Percentiles rank a stretch among this genome's conserved stretches.
phyloP scores from a whole-genome alignment of 2,113 vertebrate species.

The Canis aureus region DNA sequence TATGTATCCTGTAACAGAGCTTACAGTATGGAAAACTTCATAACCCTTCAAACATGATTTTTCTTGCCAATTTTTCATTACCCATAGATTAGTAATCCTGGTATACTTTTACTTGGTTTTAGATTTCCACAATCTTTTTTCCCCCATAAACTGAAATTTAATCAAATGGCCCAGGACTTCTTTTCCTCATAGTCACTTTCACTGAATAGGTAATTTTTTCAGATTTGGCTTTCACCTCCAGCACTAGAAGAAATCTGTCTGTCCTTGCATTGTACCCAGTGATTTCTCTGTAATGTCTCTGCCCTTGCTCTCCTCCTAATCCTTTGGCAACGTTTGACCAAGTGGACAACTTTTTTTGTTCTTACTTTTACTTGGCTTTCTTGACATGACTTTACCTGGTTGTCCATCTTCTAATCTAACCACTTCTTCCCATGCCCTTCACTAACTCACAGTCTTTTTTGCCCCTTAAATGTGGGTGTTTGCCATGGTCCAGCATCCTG shows the following conservation, averaged over 20 bases:
- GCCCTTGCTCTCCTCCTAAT: not conserved
- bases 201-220: slow-evolving; percentile 36
- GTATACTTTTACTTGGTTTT: slow-evolving; percentile 40
- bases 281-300: not conserved
- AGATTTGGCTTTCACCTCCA: not conserved
- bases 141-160: slow-evolving; percentile 23
- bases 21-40: slow-evolving; percentile 45
- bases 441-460: not conserved
- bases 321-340: not conserved
- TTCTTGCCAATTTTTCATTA: slow-evolving; percentile 39
- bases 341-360: not conserved
- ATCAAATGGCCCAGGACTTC: not conserved
- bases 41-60: not conserved
- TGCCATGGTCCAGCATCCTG: not conserved
- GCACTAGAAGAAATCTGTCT: not conserved
- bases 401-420: not conserved
- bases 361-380: slow-evolving; percentile 27
- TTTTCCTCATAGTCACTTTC: slow-evolving; percentile 2
- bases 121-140: slow-evolving; percentile 12
- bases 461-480: not conserved
- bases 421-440: not conserved
- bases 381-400: not conserved
- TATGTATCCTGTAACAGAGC: not conserved
- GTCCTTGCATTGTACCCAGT: not conserved
- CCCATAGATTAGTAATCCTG: slow-evolving; percentile 20